These are phyloP conservation scores for Dolomedes plantarius DNA, from an alignment of 2,888 invertebrate genomes.

Conservation along the genomic window DNA sequence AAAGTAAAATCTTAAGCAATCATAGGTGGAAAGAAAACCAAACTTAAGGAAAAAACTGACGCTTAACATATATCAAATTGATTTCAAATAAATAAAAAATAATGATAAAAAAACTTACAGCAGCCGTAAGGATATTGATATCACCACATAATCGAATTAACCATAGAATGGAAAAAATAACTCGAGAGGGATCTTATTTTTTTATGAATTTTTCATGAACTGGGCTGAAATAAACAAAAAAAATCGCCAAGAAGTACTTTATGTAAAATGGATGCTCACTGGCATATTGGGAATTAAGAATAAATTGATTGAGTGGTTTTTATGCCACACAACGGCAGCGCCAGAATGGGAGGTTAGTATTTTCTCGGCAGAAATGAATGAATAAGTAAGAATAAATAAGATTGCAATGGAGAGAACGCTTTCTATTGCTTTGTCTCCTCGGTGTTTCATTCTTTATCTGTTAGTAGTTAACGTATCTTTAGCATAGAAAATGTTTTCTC, in stretches of 20 bases:
- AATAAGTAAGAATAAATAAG: not conserved
- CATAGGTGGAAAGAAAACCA: no score
- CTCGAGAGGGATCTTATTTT: not conserved
- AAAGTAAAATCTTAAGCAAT: no score
- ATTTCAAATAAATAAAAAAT: not conserved
- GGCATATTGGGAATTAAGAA: not conserved
- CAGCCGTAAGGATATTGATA: not conserved
- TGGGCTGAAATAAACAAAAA: not conserved
- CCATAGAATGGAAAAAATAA: not conserved
- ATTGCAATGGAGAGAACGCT: not conserved
- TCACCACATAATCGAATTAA: not conserved
- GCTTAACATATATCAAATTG: not conserved
- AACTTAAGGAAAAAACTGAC: no score
- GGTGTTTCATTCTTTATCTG: no score
- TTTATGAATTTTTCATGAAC: not conserved
- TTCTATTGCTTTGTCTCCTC: no score
- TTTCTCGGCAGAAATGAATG: not conserved
- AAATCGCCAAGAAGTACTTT: not conserved
- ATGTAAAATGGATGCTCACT: not conserved
- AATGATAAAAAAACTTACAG: not conserved
- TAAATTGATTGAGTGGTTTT: conserved; percentile 6
- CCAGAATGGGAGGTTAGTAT: not conserved
- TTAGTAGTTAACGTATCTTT: no score
- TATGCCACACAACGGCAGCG: not conserved
- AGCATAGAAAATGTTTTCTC: no score